Percentiles rank a stretch among this genome's conserved stretches.
These are phyloP conservation scores for Nothoprocta perdicaria DNA, from an alignment of 2,113 vertebrate species.

Conservation along the genomic window DNA sequence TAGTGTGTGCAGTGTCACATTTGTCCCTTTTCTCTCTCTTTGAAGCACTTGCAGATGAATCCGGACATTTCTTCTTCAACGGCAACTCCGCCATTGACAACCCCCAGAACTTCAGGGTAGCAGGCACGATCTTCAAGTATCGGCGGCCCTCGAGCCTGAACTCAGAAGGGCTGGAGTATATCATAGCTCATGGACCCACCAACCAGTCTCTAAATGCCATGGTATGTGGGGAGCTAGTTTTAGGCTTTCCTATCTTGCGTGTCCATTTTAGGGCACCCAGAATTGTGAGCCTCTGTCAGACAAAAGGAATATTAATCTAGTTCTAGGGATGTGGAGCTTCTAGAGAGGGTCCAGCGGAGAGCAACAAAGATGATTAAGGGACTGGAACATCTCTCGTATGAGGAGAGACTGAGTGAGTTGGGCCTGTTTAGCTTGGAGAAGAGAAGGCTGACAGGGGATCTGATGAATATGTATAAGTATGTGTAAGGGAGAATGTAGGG, in stretches of 20 bases:
- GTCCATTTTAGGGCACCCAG: neutral
- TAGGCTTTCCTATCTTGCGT: neutral
- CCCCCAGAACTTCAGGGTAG: conserved; percentile 89
- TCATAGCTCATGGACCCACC: conserved; percentile 89
- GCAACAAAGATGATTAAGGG: no score
- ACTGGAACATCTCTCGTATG: no score
- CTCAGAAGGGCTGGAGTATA: conserved; percentile 89
- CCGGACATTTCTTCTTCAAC: conserved; percentile 88
- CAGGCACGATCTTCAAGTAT: conserved; percentile 90
- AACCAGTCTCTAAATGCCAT: conserved; percentile 87
- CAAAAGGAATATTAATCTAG: neutral
- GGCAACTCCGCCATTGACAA: conserved; percentile 88
- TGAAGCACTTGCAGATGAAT: conserved; percentile 88
- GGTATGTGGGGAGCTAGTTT: conserved; percentile 71
- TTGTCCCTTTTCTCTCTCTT: conserved; percentile 2
- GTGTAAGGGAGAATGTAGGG: no score
- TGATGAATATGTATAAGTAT: no score
- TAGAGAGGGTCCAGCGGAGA: no score
- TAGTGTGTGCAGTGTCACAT: neutral
- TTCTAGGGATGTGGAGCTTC: neutral
- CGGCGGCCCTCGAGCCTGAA: conserved; percentile 81
- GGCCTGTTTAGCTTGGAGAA: no score
- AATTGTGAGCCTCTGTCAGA: neutral
- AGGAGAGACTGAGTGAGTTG: no score
- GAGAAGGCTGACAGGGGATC: no score